Conservation (phyloP, 35 echinoderm and acorn worm species). For the Chiridota heheva region DNA sequence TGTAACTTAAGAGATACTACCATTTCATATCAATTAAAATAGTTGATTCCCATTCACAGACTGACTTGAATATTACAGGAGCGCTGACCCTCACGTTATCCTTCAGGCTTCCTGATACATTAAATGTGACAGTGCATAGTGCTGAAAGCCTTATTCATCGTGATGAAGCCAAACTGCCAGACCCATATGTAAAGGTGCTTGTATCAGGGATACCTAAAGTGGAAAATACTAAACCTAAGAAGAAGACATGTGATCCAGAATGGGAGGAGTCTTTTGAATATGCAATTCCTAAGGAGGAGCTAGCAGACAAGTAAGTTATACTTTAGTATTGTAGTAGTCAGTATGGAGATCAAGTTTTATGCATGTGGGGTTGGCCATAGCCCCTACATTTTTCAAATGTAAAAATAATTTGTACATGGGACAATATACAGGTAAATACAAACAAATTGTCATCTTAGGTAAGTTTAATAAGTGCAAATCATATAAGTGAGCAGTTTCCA, state of each 20-base stretch:
- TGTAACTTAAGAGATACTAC: too few relatives aligned
- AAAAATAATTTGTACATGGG: background rate
- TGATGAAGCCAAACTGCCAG: constrained; percentile 57
- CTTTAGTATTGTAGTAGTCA: too few relatives aligned
- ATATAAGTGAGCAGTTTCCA: too few relatives aligned
- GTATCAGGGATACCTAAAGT: constrained; percentile 81
- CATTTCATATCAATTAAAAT: too few relatives aligned
- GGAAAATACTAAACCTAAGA: constrained; percentile 64
- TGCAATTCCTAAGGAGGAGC: constrained; percentile 79
- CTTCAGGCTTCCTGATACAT: constrained; percentile 79
- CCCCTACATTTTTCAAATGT: background rate
- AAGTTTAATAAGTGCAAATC: too few relatives aligned
- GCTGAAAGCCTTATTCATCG: constrained; percentile 56
- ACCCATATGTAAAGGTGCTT: constrained; percentile 88
- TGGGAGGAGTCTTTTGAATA: constrained; percentile 90
- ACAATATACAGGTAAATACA: background rate
- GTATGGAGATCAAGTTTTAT: background rate
- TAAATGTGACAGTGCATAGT: constrained; percentile 59
- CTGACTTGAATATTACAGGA: constrained; percentile 81
- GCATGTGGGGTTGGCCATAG: background rate
- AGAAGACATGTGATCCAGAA: constrained; percentile 64
- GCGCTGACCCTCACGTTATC: constrained; percentile 63
- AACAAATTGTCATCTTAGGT: background rate
- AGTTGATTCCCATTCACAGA: constrained; percentile 48
- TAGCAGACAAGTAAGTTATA: constrained; percentile 60